A percentile compares a stretch with the other conserved stretches of the same genome.
Conservation (phyloP, 2,113 vertebrate species). For the Coryphaenoides rupestris region DNA sequence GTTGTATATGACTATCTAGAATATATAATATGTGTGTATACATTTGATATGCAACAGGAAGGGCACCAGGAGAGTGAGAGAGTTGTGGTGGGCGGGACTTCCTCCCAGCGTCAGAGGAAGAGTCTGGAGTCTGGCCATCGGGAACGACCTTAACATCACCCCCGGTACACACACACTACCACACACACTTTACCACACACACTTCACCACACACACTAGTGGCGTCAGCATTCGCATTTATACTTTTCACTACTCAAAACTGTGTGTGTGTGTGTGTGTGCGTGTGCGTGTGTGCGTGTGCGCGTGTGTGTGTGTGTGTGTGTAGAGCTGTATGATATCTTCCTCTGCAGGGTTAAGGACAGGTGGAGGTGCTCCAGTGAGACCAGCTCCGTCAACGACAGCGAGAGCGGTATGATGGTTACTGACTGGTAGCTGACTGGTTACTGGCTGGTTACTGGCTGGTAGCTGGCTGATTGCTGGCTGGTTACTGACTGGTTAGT, state of each 20-base stretch:
- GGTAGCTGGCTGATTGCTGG: too few species aligned
- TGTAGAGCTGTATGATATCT: slow-evolving; percentile 97
- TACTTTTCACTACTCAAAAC: neutral
- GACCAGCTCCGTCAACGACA: slow-evolving; percentile 84
- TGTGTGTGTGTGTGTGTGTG: neutral
- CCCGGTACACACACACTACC: slow-evolving; percentile 72
- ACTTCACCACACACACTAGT: neutral
- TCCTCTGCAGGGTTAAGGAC: slow-evolving; percentile 95
- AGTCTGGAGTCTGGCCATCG: slow-evolving; percentile 97
- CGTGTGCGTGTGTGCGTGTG: neutral
- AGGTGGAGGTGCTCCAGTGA: slow-evolving; percentile 95
- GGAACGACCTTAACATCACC: slow-evolving; percentile 98
- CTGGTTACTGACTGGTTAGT: too few species aligned
- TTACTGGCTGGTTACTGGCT: too few species aligned
- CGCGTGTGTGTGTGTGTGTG: slow-evolving; percentile 3
- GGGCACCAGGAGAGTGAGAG: slow-evolving; percentile 86
- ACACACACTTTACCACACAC: neutral
- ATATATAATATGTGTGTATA: too few species aligned
- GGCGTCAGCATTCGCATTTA: neutral
- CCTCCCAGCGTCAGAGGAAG: slow-evolving; percentile 93
- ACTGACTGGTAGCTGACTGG: too few species aligned
- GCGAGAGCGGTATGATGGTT: slow-evolving; percentile 76
- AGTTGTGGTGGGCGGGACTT: slow-evolving; percentile 98
- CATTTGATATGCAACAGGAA: too few species aligned
- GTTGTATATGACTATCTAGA: too few species aligned